These are phyloP conservation scores for Cyclura pinguis DNA, from an alignment of 2,797 vertebrate genomes.

Conservation along the genomic window DNA sequence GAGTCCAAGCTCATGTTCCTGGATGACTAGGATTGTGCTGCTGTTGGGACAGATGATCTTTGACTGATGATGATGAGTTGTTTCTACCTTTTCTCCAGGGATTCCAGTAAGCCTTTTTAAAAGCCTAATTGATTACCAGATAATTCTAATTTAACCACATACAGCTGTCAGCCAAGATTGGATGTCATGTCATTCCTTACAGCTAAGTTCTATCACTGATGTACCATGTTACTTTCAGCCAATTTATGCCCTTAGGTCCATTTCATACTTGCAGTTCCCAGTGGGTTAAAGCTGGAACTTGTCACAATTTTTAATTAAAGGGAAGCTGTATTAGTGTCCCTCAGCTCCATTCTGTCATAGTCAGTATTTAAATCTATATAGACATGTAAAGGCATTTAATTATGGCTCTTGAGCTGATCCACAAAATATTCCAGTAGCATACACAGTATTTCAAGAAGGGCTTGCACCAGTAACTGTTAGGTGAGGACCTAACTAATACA, in stretches of 20 bases:
- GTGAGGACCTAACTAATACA: no score
- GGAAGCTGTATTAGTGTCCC: not conserved
- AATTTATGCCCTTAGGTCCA: not conserved
- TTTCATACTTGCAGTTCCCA: not conserved
- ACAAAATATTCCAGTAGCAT: not conserved
- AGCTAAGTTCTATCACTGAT: not conserved
- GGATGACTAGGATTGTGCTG: not conserved
- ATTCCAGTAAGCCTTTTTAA: slow-evolving; percentile 6
- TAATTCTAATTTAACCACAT: slow-evolving; percentile 28
- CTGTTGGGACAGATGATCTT: not conserved
- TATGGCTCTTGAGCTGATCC: not conserved
- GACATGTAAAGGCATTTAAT: not conserved
- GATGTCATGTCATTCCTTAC: not conserved
- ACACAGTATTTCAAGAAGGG: not conserved
- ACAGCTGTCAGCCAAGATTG: slow-evolving; percentile 12
- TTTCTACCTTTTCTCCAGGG: slow-evolving; percentile 59
- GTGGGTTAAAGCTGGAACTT: not conserved
- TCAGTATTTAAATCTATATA: not conserved
- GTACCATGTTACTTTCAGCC: not conserved
- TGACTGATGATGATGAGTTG: not conserved
- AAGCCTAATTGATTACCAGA: slow-evolving; percentile 21
- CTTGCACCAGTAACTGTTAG: not conserved
- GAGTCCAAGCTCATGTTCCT: not conserved
- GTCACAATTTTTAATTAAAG: not conserved
- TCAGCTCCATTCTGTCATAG: no score